Percentiles rank a stretch among this genome's conserved stretches.
Conservation (phyloP, 2,113 vertebrate genomes). For the Sturnira hondurensis region DNA sequence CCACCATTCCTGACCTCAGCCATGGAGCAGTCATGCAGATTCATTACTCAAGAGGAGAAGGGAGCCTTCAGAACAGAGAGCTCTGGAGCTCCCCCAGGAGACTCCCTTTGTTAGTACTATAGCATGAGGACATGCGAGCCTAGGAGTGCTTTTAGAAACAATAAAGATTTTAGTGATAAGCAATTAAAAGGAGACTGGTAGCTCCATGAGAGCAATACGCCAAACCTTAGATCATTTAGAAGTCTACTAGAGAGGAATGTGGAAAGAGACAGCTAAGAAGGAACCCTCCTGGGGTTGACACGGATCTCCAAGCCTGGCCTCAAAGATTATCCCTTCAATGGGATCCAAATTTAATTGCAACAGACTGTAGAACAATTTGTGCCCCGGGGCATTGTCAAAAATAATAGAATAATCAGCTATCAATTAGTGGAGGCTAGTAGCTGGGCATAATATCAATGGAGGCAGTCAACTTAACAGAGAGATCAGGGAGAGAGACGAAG, state of each 20-base stretch:
- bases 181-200: neutral
- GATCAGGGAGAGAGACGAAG: neutral
- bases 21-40: neutral
- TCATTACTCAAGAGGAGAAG: neutral
- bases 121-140: neutral
- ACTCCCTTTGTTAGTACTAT: neutral
- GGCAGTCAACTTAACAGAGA: neutral
- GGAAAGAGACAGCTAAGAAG: neutral
- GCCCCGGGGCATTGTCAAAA: slow-evolving; percentile 27
- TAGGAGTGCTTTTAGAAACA: neutral
- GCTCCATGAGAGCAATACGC: neutral
- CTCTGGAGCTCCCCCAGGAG: neutral
- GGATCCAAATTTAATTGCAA: slow-evolving; percentile 26
- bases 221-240: neutral
- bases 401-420: slow-evolving; percentile 39
- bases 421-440: slow-evolving; percentile 37
- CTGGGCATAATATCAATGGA: neutral
- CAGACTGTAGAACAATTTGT: slow-evolving; percentile 24
- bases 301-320: neutral
- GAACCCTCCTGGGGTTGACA: neutral
- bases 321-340: neutral
- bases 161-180: neutral
- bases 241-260: neutral
- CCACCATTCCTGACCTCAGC: neutral
- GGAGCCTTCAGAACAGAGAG: neutral